Percentiles rank a stretch among this genome's conserved stretches.
Evolutionary conservation across 2,113 vertebrate genomes (phyloP).

Genomic region (Emydocephalus ijimae): DNA sequence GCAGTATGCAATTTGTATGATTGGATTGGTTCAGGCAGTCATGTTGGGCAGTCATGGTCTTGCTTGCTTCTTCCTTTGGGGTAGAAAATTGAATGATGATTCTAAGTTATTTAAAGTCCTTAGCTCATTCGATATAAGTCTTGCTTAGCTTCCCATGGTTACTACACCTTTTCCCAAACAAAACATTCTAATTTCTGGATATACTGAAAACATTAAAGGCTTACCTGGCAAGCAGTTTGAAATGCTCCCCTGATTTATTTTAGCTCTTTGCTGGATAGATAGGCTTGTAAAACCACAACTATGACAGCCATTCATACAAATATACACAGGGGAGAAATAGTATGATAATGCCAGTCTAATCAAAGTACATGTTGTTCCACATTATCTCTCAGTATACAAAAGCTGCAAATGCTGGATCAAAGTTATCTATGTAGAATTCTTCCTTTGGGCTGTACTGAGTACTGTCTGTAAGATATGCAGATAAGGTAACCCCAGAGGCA

Average conservation of each 20-base stretch:
- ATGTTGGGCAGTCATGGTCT: neutral
- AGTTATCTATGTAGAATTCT: neutral
- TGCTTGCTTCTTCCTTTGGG: neutral
- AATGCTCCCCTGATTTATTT: neutral
- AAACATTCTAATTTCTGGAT: neutral
- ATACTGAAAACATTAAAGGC: neutral
- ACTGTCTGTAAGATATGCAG: neutral
- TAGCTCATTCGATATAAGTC: neutral
- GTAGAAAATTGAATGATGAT: neutral
- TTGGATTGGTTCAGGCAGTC: neutral
- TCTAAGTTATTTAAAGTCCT: neutral
- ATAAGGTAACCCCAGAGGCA: neutral
- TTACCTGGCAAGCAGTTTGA: neutral
- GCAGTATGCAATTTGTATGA: neutral
- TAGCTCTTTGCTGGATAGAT: neutral
- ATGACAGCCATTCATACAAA: neutral
- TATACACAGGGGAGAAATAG: neutral
- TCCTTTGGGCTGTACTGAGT: neutral
- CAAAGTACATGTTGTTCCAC: neutral
- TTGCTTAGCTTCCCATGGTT: neutral
- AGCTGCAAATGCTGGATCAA: neutral
- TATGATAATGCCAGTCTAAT: neutral
- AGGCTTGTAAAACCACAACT: neutral
- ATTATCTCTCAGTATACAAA: neutral
- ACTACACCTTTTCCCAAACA: neutral